Percentiles rank a stretch among this genome's conserved stretches.
Evolutionary conservation across 2,888 invertebrate genomes (phyloP).

Genomic region (Blastobasis lacticolella): DNA sequence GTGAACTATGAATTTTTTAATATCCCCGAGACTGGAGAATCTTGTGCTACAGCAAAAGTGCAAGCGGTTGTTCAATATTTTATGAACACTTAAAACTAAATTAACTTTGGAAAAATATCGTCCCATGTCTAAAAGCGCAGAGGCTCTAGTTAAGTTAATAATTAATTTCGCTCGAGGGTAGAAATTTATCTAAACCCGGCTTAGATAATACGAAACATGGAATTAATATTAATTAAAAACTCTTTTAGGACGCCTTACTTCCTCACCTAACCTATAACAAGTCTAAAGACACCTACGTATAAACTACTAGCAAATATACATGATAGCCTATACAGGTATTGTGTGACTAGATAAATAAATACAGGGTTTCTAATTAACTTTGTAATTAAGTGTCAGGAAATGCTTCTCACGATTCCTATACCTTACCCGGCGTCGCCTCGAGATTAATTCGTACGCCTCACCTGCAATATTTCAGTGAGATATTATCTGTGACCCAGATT

Average conservation of each 20-base stretch:
- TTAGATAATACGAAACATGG: background rate
- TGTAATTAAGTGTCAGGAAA: conserved; percentile 5
- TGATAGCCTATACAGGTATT: background rate
- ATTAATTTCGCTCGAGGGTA: conserved; percentile 17
- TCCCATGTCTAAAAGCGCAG: conserved; percentile 20
- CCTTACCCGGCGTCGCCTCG: background rate
- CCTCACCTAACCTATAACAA: too few relatives aligned
- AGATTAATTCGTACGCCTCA: conserved; percentile 1
- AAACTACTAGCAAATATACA: too few relatives aligned
- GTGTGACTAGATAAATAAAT: conserved; percentile 18
- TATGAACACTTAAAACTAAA: conserved; percentile 56
- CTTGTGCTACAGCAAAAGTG: conserved; percentile 33
- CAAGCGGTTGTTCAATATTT: conserved; percentile 46
- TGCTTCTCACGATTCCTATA: conserved; percentile 1
- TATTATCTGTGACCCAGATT: conserved; percentile 1
- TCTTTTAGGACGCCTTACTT: too few relatives aligned
- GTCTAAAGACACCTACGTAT: too few relatives aligned
- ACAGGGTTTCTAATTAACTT: conserved; percentile 16
- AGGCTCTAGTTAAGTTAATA: conserved; percentile 20
- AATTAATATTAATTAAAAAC: too few relatives aligned
- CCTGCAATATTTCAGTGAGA: background rate
- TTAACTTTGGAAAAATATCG: conserved; percentile 37
- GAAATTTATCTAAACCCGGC: conserved; percentile 14
- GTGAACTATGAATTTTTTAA: conserved; percentile 51
- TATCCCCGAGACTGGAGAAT: conserved; percentile 48